Conservation (phyloP, 2,797 vertebrate species). For the Sebastiscus tertius region DNA sequence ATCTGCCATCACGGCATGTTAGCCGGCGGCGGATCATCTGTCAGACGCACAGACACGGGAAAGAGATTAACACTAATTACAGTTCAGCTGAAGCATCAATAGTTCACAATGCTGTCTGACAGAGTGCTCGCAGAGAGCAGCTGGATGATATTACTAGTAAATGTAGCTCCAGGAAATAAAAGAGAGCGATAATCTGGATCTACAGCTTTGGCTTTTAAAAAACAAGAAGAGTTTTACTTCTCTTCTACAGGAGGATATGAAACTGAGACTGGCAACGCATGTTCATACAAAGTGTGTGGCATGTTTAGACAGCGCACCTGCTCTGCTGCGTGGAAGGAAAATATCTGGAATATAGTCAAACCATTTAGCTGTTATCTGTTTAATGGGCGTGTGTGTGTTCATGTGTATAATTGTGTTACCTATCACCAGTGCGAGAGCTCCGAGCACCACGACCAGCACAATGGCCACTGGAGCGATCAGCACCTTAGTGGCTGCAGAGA, state of each 20-base stretch:
- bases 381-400: slow-evolving; percentile 5
- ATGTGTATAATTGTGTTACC: slow-evolving; percentile 82
- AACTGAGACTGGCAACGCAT: background rate
- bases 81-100: slow-evolving; percentile 40
- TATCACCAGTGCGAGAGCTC: slow-evolving; percentile 93
- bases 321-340: slow-evolving; percentile 6
- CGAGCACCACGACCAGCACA: slow-evolving; percentile 92
- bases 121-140: slow-evolving; percentile 9
- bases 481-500: slow-evolving; percentile 90
- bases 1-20: slow-evolving; percentile 41
- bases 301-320: background rate
- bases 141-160: slow-evolving; percentile 9
- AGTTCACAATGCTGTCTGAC: slow-evolving; percentile 30
- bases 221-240: background rate
- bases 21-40: slow-evolving; percentile 46
- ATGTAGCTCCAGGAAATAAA: slow-evolving; percentile 8
- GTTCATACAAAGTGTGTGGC: background rate
- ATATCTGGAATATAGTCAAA: background rate
- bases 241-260: background rate
- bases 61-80: slow-evolving; percentile 66
- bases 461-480: slow-evolving; percentile 92
- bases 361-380: slow-evolving; percentile 8
- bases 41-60: slow-evolving; percentile 36
- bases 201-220: background rate
- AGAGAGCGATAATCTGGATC: slow-evolving; percentile 1